Conservation (phyloP, 2,113 vertebrate genomes). For the Philantomba maxwellii region DNA sequence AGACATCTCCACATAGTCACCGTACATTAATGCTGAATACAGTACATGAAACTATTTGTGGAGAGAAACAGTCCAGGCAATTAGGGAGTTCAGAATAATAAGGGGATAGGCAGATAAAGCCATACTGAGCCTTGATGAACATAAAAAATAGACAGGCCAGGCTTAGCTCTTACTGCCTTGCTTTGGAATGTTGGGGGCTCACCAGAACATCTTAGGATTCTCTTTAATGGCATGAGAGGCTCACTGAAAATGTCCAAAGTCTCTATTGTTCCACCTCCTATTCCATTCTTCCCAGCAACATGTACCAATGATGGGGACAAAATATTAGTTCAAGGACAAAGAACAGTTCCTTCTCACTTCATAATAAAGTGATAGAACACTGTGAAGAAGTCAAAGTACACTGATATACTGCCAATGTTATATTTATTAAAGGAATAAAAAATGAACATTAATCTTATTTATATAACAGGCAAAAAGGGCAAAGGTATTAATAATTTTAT, state of each 20-base stretch:
- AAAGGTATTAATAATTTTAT: neutral
- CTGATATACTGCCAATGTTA: neutral
- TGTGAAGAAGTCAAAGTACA: neutral
- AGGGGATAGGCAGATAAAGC: slow-evolving; percentile 27
- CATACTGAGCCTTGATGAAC: neutral
- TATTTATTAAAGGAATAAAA: neutral
- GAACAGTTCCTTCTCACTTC: neutral
- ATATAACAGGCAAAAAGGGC: neutral
- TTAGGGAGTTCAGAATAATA: slow-evolving; percentile 59
- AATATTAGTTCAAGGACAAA: slow-evolving; percentile 34
- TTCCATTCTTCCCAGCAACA: neutral
- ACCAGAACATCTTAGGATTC: slow-evolving; percentile 34
- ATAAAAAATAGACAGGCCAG: slow-evolving; percentile 33
- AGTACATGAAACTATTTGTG: slow-evolving; percentile 74
- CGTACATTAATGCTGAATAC: slow-evolving; percentile 64
- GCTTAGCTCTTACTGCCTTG: slow-evolving; percentile 33
- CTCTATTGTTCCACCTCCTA: neutral
- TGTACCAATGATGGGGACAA: neutral
- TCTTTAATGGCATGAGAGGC: slow-evolving; percentile 1
- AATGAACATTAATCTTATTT: neutral
- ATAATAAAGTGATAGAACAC: neutral
- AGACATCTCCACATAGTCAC: slow-evolving; percentile 73
- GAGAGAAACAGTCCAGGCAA: slow-evolving; percentile 67
- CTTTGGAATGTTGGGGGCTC: slow-evolving; percentile 45
- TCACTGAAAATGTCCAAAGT: slow-evolving; percentile 2